These are phyloP conservation scores for Eidolon dupreanum DNA, from an alignment of 2,797 vertebrate genomes.

Conservation along the genomic window DNA sequence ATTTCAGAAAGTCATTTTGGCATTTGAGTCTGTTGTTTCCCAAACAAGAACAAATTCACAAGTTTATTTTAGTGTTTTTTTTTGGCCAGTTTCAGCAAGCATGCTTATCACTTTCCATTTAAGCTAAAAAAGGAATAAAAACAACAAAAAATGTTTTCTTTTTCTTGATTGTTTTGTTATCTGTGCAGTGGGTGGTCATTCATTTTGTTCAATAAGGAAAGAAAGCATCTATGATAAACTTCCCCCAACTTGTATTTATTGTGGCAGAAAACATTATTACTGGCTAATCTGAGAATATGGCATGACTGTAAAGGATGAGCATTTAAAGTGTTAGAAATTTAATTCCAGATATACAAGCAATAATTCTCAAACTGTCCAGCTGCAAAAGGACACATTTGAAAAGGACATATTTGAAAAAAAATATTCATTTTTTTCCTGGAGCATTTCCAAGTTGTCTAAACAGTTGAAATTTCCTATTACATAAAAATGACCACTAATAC, in stretches of 20 bases:
- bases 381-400: slow-evolving; percentile 40
- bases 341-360: slow-evolving; percentile 63
- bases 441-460: slow-evolving; percentile 42
- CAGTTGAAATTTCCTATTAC: slow-evolving; percentile 50
- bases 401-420: background rate
- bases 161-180: slow-evolving; percentile 53
- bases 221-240: slow-evolving; percentile 35
- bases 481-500: slow-evolving; percentile 6
- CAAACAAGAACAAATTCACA: background rate
- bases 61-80: background rate
- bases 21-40: background rate
- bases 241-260: slow-evolving; percentile 14
- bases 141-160: background rate
- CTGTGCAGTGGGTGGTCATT: background rate
- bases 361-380: slow-evolving; percentile 18
- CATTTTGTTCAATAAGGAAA: slow-evolving; percentile 38
- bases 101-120: background rate
- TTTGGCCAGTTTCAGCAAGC: background rate
- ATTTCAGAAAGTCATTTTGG: background rate
- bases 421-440: slow-evolving; percentile 48
- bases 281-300: background rate
- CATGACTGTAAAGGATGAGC: slow-evolving; percentile 21
- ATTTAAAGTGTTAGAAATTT: slow-evolving; percentile 60
- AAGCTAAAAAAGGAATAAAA: background rate
- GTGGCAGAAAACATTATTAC: slow-evolving; percentile 11